Base-by-base conservation (phyloP, 2,113 vertebrate genomes). In the Nanorana parkeri region DNA sequence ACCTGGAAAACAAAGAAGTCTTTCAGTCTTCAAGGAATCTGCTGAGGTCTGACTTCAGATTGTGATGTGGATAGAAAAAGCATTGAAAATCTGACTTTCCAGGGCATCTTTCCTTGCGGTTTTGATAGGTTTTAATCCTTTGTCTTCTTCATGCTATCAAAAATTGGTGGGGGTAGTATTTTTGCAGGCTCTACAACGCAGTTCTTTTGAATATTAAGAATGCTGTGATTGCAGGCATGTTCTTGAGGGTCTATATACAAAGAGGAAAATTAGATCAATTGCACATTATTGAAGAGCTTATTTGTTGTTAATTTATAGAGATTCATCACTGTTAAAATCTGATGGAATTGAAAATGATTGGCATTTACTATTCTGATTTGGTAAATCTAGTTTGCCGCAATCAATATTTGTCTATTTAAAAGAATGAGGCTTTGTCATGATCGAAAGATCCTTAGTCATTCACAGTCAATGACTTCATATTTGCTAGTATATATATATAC, bases 11-110 rank as follows among this genome's bases (percentile, higher is more conserved):
- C 21, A 63, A 24, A 21, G 21, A 24, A 36, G n/a, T 74, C 28
- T 60, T 58, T 60, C 17, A 21, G 26, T 74, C 54, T 74, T 58
- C 54, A 32, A 58, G 54, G 71, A 74, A 74, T 74, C 58, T 16
- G 10, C 26, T 7, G 26, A 74, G 71, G 32, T 15, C 41, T 56
- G 69, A 15, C 47, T 56, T 74, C 23, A 20, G 28, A 32, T 32
- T 58, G 19, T 74, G 36, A 58, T 56, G n/a, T 17, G 71, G 24
- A 28, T 73, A 56, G 32, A n/a, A 74, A 74, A 58, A 60, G 47
- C 5, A 54, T 54, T 26, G 24, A 73, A 73, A 73, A 73, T 21
- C 52, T 19, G 16, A 55, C 29, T 73, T 32, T 20, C 28, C 69
- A 19, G 69, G 54, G 56, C 55, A 20, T 69, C 36, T 56, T 56